phyloP scores from a whole-genome alignment of 2,113 vertebrate species.

The Xerus inauris region DNA sequence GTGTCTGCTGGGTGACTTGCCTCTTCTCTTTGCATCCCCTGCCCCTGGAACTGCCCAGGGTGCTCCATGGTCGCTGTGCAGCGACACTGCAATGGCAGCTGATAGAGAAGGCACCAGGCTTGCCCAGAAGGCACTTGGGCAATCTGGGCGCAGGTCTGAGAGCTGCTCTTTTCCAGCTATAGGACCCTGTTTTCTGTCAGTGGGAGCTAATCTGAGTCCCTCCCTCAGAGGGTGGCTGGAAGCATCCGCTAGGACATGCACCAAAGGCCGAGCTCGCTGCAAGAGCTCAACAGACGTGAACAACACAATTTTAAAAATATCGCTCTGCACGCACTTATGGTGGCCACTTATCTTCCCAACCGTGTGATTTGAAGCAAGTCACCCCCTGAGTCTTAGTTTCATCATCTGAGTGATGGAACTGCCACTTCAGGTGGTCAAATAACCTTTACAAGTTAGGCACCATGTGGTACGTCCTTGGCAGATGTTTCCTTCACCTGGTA shows the following conservation, averaged over 20 bases:
- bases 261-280: neutral
- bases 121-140: neutral
- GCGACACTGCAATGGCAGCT: neutral
- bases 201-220: neutral
- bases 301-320: neutral
- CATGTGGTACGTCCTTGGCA: too few relatives aligned
- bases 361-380: neutral
- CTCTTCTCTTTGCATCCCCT: too few relatives aligned
- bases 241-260: neutral
- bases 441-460: neutral
- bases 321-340: accelerated
- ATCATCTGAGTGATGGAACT: neutral
- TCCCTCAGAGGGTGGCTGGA: neutral
- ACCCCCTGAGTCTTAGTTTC: neutral
- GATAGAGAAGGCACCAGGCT: neutral
- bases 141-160: neutral
- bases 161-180: neutral
- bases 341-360: neutral
- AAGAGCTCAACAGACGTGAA: neutral
- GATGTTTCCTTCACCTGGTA: neutral
- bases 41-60: neutral
- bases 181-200: neutral
- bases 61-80: neutral
- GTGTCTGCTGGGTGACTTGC: neutral
- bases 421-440: neutral